Evolutionary conservation across 2,113 vertebrate genomes (phyloP).

Genomic region (Notiomystis cincta): DNA sequence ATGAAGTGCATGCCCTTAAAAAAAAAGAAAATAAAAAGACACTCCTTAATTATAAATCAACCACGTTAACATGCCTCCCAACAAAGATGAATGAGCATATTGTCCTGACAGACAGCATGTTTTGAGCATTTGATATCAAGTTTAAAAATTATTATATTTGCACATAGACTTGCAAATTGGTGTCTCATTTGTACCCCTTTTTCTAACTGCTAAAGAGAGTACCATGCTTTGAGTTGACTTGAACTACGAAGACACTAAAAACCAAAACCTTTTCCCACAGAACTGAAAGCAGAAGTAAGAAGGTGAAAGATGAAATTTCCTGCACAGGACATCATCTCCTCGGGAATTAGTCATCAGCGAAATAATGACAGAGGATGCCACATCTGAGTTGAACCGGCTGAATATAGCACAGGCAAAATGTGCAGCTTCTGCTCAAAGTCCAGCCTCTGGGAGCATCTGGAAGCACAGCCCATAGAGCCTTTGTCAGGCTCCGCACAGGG

Average conservation of each 20-base stretch:
- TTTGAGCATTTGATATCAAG: neutral
- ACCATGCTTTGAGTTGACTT: neutral
- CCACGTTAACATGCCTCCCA: neutral
- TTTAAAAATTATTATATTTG: neutral
- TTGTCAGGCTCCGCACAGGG: neutral
- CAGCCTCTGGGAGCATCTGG: neutral
- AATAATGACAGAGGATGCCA: neutral
- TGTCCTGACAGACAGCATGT: neutral
- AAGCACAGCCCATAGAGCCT: fast-evolving
- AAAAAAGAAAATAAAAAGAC: neutral
- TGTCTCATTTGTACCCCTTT: neutral
- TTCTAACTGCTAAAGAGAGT: neutral
- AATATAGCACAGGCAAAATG: neutral
- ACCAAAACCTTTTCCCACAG: neutral
- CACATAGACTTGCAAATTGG: neutral
- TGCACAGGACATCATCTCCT: neutral
- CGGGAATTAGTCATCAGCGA: fast-evolving
- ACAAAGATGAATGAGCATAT: neutral
- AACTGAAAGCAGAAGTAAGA: neutral
- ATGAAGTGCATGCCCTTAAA: neutral
- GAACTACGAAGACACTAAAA: neutral
- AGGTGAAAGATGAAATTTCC: neutral
- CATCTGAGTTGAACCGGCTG: neutral
- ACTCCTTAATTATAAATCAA: neutral
- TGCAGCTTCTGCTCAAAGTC: neutral